phyloP scores from a whole-genome alignment of 2,888 invertebrate species.

The Polydesmus complanatus region DNA sequence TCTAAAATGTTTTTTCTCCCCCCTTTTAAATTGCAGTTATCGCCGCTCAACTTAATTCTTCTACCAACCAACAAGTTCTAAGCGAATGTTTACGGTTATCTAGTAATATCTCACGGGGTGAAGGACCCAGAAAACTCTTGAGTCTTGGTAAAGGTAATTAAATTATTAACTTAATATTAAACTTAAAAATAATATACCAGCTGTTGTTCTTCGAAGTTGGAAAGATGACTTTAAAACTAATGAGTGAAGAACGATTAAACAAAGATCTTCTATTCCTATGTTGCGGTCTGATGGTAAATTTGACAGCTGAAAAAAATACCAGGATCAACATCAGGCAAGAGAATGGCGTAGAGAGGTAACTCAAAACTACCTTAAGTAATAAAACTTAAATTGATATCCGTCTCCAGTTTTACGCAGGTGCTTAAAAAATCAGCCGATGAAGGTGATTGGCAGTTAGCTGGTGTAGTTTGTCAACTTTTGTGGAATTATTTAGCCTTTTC shows the following conservation, averaged over 20 bases:
- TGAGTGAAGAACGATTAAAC: conserved; percentile 40
- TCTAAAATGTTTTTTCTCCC: too few species aligned
- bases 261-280: conserved; percentile 57
- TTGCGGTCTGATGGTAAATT: conserved; percentile 68
- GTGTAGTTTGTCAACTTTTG: conserved; percentile 57
- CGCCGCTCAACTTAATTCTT: background rate
- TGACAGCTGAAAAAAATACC: conserved; percentile 40
- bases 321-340: conserved; percentile 39
- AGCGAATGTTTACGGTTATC: background rate
- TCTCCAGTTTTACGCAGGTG: conserved; percentile 37
- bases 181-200: background rate
- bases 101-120: conserved; percentile 32
- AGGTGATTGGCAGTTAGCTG: conserved; percentile 51
- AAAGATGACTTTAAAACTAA: conserved; percentile 29
- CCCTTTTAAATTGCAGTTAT: background rate
- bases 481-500: conserved; percentile 44
- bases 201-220: conserved; percentile 26
- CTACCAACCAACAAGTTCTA: background rate
- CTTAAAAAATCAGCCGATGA: background rate
- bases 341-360: conserved; percentile 25
- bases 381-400: background rate
- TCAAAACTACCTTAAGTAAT: background rate
- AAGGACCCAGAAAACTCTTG: conserved; percentile 43
- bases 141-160: conserved; percentile 1
- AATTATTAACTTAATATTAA: background rate